These are phyloP conservation scores for Acronicta aceris DNA, from an alignment of 2,888 invertebrate genomes.

Conservation along the genomic window DNA sequence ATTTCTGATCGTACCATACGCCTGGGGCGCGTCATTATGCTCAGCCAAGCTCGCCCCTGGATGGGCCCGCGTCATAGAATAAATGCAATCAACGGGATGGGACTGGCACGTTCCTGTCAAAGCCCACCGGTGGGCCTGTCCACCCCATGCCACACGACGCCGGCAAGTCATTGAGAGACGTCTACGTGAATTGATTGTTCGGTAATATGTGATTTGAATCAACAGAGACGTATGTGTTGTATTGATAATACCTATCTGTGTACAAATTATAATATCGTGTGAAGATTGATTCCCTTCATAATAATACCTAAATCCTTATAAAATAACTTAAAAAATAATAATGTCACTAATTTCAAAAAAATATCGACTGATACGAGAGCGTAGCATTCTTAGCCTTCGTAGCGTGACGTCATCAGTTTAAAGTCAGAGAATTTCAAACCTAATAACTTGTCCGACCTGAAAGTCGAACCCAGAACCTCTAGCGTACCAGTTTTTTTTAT, in stretches of 20 bases:
- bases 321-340: no score
- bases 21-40: conserved; percentile 50
- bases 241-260: neutral
- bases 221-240: conserved; percentile 14
- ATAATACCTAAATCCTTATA: no score
- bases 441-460: no score
- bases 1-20: conserved; percentile 44
- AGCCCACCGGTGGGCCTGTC: conserved; percentile 57
- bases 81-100: conserved; percentile 69
- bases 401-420: conserved; percentile 8
- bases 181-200: conserved; percentile 67
- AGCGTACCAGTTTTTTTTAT: no score
- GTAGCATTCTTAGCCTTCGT: conserved; percentile 10
- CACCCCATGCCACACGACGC: conserved; percentile 54
- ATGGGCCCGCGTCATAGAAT: conserved; percentile 62
- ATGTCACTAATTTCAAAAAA: no score
- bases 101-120: conserved; percentile 67
- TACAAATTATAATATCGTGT: neutral
- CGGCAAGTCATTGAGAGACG: conserved; percentile 63
- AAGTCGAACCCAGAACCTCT: no score
- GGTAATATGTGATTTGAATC: conserved; percentile 53
- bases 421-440: no score
- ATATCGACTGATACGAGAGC: neutral
- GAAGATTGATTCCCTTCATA: no score
- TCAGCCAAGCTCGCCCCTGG: conserved; percentile 41